Conservation (phyloP, 2,888 invertebrate species). For the Diadromus collaris region DNA sequence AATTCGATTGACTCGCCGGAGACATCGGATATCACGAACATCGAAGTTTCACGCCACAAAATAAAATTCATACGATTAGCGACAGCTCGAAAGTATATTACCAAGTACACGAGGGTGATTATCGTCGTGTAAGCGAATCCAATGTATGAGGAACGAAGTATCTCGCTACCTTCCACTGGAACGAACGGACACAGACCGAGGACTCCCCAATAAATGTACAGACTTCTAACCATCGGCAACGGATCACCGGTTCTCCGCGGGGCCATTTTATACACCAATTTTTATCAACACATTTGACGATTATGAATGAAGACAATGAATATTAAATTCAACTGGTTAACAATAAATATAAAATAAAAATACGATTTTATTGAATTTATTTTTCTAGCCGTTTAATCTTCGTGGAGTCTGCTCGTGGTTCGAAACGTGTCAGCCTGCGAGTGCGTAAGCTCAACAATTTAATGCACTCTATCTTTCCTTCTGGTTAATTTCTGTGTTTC, state of each 20-base stretch:
- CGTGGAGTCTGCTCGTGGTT: not conserved
- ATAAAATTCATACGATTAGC: conserved; percentile 25
- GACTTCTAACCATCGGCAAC: not conserved
- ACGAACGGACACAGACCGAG: conserved; percentile 58
- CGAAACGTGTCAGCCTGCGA: not conserved
- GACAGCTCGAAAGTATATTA: conserved; percentile 28
- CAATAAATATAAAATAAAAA: too few relatives aligned
- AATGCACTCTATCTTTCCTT: not conserved
- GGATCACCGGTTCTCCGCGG: not conserved
- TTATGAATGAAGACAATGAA: not conserved
- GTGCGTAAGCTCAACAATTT: not conserved
- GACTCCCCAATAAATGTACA: conserved; percentile 49
- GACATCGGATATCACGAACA: conserved; percentile 44
- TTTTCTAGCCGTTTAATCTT: not conserved
- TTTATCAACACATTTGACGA: not conserved
- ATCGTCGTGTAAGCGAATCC: conserved; percentile 46
- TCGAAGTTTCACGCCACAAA: conserved; percentile 44
- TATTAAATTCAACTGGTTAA: not conserved
- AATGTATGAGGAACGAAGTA: conserved; percentile 22
- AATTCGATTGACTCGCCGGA: conserved; percentile 51
- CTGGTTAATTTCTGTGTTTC: conserved; percentile 11
- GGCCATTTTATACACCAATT: not conserved
- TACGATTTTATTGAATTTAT: not conserved
- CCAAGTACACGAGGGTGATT: conserved; percentile 20
- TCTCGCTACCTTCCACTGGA: conserved; percentile 29